Conservation (phyloP, 2,888 invertebrate genomes). For the Parthenolecanium corni region DNA sequence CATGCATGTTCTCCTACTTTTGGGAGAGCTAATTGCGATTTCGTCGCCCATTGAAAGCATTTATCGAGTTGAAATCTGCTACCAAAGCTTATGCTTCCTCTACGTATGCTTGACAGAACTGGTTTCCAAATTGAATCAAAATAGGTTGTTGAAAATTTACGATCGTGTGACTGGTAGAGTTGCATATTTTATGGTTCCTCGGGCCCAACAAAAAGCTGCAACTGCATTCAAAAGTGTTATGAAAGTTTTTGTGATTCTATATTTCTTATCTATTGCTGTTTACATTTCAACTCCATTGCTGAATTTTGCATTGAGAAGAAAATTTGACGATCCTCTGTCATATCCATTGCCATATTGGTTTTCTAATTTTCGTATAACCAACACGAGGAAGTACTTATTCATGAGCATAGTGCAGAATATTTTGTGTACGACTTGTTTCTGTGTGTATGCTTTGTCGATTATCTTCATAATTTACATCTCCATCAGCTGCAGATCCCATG, state of each 20-base stretch:
- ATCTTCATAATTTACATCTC: not conserved
- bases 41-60: not conserved
- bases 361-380: not conserved
- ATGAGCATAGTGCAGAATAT: not conserved
- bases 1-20: not conserved
- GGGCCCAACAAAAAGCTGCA: not conserved
- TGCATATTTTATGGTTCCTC: not conserved
- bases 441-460: not conserved
- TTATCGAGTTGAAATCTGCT: constrained; percentile 10
- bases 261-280: not conserved
- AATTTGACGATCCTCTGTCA: constrained; percentile 4
- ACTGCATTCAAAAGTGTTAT: not conserved
- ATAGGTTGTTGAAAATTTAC: not conserved
- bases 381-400: not conserved
- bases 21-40: constrained; percentile 3
- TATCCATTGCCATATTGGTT: constrained; percentile 18
- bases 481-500: not conserved
- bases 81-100: constrained; percentile 2
- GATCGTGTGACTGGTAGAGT: not conserved
- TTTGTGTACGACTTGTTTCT: not conserved
- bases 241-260: not conserved
- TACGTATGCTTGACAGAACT: not conserved
- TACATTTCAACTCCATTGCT: constrained; percentile 1
- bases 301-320: not conserved
- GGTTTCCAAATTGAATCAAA: not conserved